Evolutionary conservation across 1,140 invertebrate species (phyloP), one percentile per base, ranked within the genome.

Genomic region (Drosophila nigromelanica): DNA sequence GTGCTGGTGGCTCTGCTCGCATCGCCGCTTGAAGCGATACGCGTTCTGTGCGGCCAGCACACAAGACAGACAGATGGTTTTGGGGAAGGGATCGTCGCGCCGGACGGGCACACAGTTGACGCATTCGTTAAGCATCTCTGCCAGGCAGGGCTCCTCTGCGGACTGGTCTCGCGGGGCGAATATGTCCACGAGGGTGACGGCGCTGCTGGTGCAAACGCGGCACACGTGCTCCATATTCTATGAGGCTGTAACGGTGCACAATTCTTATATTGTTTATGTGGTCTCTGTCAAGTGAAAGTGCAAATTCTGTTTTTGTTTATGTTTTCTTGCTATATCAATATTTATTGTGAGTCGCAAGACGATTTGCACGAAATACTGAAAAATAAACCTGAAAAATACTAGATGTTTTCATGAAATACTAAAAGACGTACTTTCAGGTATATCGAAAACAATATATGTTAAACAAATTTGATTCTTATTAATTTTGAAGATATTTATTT

Each of bases 111-210:
- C 21, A 1, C 45, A 50, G 37, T 51, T 45, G 10, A 60, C 48
- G 39, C 55, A 68, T 35, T 68, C 64, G 37, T 33, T 60, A 0
- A 68, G 47, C 66, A 68, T 68, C 0, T 68, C 56, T 11, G 56
- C 56, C 7, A 51, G 39, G 21, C 72, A 56, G 54, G 45, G 48
- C 48, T 52, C 51, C n/a, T 39, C n/a, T 14, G 48, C 52, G 27
- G 24, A 58, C 42, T 14, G 39, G 12, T 64, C 42, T 11, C 35
- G 21, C 14, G 54, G 24, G 1, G 21, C 45, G 33, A 62, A 69
- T 30, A 69, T 62, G 15, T 62, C 50, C 14, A 69, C 21, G 7
- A 62, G 33, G 5, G 15, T 37, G n/a, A 47, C 33, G 7, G 18
- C 33, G 24, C 6, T n/a, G 18, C 15, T 52, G 18, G 33, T 35